Evolutionary conservation across 2,797 vertebrate species (phyloP), one percentile per base, ranked within the genome.

Genomic region (Thunnus albacares): DNA sequence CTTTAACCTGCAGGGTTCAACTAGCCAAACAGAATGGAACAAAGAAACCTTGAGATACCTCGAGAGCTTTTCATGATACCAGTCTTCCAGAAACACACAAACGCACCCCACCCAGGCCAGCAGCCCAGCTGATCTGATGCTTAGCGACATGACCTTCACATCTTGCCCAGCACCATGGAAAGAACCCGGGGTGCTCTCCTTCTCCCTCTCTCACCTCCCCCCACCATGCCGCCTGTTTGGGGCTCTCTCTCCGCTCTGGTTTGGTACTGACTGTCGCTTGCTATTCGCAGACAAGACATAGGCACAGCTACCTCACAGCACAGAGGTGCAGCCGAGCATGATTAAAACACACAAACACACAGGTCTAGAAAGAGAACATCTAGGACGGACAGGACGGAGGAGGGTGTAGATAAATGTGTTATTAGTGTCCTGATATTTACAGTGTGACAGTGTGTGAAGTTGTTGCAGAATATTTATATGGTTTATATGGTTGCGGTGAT

Each of bases 71-170:
- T 85, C 71, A 85, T 75, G 79, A 88, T 75, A 74, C 66, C 33
- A 4, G 72, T 79, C 80, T 85, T 72, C 80, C 69, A 83, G 78
- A 73, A 71, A 55, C 24, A 67, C 79, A 83, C 58, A 59, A 73
- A 66, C 12, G 20, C 80, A 75, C 84, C 69, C 59, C 85, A 20
- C 85, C 84, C 87, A 86, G 78, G 71, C 88, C 81, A 77, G 78
- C 64, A 14, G 89, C 81, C 81, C 90, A 61, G 85, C 89, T 93
- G 93, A 94, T 93, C 83, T 93, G 92, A 94, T 93, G 90, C 89
- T 92, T 79, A 83, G 90, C 64, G 93, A 94, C 94, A 75, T 93
- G 93, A 94, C 93, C 93, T 94, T 94, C 90, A 90, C 87, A 47
- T 93, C 84, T 75, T 76, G 70, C 81, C 82, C 87, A 58, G 85